Evolutionary conservation across 2,113 vertebrate species (phyloP), one percentile per base, ranked within the genome.

Genomic region (Theristicus caerulescens): DNA sequence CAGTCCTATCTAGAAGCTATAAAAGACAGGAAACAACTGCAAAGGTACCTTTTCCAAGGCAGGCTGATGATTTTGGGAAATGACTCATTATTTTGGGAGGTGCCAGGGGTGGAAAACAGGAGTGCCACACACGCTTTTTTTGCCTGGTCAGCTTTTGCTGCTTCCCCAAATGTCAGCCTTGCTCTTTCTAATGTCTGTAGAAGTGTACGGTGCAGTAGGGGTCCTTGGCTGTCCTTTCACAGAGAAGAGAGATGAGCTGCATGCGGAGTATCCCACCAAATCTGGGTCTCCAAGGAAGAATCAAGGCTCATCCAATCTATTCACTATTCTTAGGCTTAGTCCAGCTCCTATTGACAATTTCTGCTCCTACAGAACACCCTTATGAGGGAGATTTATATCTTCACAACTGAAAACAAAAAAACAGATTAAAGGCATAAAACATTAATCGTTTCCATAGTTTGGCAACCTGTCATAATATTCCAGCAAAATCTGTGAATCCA

Each of bases 31-130:
- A 89, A 86, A 72, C 32, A 59, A 86, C 29, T 20, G 40, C 47
- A 67, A 54, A 91, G 42, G 31, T 40, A 55, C 34, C 36, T 91
- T 76, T 82, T 74, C 77, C 36, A 85, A 94, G 31, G 29, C 59
- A 74, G 42, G 29, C 14, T 84, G 51, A 70, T 40, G 29, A 71
- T 84, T 84, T 78, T 16, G 59, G 42, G 77, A 94, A 94, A 81
- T 58, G 19, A 84, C 9, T 94, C 71, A 47, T 82, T 74, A 83
- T 70, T 88, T 81, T 86, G 79, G 55, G n/a, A 94, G 83, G 59
- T 64, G 44, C 13, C 32, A 57, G 59, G 16, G 10, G 7, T 82
- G 47, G 29, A 83, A 90, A 93, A 62, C 38, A 66, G 47, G 77
- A 93, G 12, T 67, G 72, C n/a, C 64, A 93, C 27, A 51, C 12